Evolutionary conservation across 2,888 invertebrate species (phyloP), one percentile per base, ranked within the genome.

Genomic region (Pyrgus malvae): DNA sequence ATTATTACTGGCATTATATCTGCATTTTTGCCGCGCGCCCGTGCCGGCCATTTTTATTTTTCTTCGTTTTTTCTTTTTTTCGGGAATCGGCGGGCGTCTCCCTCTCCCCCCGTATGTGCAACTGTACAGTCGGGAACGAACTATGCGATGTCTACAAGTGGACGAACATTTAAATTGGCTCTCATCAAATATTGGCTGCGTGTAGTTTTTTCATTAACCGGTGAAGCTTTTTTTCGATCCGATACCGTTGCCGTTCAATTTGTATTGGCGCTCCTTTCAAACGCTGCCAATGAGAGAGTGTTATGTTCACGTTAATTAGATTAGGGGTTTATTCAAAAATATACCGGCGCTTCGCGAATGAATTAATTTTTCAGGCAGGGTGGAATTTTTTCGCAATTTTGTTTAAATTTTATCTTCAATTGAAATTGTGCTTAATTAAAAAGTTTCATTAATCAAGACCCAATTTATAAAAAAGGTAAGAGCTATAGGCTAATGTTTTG

Each of bases 81-180:
- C 80, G 80, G 77, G 78, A 79, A 79, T 78, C 70, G 80, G 73
- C 74, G 78, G 79, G 81, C 74, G 72, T 60, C 67, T 68, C 73
- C 73, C 70, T 73, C 70, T 46, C 38, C 78, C 76, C 74, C 77
- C 73, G 74, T 80, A 76, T 74, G 70, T 69, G 70, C 64, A 54
- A 54, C 54, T 54, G 64, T 69, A 72, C 65, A 67, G 69, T 65
- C 67, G 68, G 53, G 72, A 68, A 72, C 76, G 82, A 87, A 89
- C 89, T 88, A 87, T 86, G 76, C 87, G 84, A 85, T 88, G 88
- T 89, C 89, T 90, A 89, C 89, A 90, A 89, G 89, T 87, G 89
- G 83, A 81, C 82, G 85, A 85, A 83, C 88, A 86, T 87, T 87
- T 86, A 88, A 89, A 90, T 89, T 89, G 89, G 86, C 85, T 82